A percentile compares a stretch with the other conserved stretches of the same genome.
Conservation (phyloP, 1,140 invertebrate species). For the Bombyx mandarina region DNA sequence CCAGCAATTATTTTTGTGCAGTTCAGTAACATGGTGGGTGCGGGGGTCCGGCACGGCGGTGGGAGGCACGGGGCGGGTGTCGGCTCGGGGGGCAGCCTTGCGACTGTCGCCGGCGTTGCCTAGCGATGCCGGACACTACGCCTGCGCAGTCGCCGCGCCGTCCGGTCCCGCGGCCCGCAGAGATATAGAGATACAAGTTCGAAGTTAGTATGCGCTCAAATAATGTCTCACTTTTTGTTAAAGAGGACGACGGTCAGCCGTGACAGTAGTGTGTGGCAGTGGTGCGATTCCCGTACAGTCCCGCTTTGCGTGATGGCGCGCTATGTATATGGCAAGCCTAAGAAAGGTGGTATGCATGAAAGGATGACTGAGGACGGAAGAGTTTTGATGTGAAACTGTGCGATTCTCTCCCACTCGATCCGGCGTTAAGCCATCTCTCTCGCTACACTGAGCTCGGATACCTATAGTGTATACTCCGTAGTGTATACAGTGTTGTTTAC, state of each 20-base stretch:
- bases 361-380: too few species aligned
- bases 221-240: not conserved
- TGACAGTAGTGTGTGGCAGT: not conserved
- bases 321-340: too few species aligned
- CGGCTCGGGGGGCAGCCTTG: slow-evolving; percentile 73
- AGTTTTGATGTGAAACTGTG: too few species aligned
- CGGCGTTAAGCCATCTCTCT: too few species aligned
- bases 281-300: not conserved
- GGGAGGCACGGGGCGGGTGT: slow-evolving; percentile 27
- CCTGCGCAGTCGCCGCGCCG: slow-evolving; percentile 82
- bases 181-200: slow-evolving; percentile 80
- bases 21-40: slow-evolving; percentile 36
- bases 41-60: slow-evolving; percentile 28
- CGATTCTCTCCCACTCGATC: too few species aligned
- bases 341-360: too few species aligned
- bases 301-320: not conserved
- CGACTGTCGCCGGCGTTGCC: slow-evolving; percentile 78
- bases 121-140: slow-evolving; percentile 81
- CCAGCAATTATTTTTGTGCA: slow-evolving; percentile 9
- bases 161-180: slow-evolving; percentile 79
- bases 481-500: too few species aligned
- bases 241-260: not conserved
- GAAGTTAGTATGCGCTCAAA: slow-evolving; percentile 73
- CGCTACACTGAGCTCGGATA: too few species aligned
- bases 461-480: too few species aligned